Evolutionary conservation across 2,797 vertebrate genomes (phyloP).

Genomic region (Periophthalmus magnuspinnatus): DNA sequence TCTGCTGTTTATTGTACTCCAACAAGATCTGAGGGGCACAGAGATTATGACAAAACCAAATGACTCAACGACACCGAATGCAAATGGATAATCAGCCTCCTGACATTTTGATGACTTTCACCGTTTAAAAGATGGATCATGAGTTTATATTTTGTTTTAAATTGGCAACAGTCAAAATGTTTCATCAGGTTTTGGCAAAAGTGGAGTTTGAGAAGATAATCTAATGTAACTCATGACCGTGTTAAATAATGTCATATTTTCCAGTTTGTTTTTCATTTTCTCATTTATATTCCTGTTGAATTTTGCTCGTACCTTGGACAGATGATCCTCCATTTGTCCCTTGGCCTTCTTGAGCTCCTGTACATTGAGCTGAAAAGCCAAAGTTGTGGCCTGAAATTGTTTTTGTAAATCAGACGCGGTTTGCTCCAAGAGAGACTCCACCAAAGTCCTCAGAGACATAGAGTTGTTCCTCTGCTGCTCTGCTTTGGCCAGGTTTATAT

Average conservation of each 20-base stretch:
- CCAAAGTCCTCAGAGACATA: constrained; percentile 74
- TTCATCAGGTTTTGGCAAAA: no score
- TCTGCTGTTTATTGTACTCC: constrained; percentile 83
- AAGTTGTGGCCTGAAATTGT: constrained; percentile 74
- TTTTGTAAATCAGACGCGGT: constrained; percentile 75
- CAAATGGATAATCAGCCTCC: no score
- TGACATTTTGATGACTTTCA: no score
- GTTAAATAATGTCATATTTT: background rate
- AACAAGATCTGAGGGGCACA: constrained; percentile 76
- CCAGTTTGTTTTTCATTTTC: background rate
- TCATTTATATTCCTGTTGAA: background rate
- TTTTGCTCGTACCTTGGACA: constrained; percentile 75
- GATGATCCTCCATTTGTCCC: constrained; percentile 81
- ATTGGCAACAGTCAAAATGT: no score
- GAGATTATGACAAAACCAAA: background rate
- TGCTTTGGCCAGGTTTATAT: constrained; percentile 81
- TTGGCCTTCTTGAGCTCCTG: constrained; percentile 83
- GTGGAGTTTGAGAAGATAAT: background rate
- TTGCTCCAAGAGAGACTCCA: constrained; percentile 84
- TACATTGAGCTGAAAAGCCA: constrained; percentile 75
- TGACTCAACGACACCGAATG: background rate
- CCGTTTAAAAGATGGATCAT: no score
- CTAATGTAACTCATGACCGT: background rate
- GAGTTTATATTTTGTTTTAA: no score
- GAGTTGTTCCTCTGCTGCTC: constrained; percentile 87